A percentile compares a stretch with the other conserved stretches of the same genome.
These are phyloP conservation scores for Nyleta sp. DNA, from an alignment of 2,888 invertebrate species.

Conservation along the genomic window DNA sequence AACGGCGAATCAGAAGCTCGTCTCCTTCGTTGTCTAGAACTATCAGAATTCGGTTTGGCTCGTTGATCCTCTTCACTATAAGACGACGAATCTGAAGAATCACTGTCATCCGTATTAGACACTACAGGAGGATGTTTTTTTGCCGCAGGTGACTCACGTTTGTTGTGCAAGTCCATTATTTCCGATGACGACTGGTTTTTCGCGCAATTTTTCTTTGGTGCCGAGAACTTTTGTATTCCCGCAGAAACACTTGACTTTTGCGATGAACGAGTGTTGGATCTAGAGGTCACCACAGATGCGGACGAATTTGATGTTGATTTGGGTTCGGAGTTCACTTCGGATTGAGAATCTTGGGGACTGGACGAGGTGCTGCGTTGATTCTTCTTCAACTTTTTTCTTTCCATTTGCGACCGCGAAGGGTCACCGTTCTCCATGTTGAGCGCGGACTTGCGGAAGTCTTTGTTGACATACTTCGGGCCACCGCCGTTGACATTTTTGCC, in stretches of 20 bases:
- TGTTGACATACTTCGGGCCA: constrained; percentile 84
- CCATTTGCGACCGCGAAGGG: constrained; percentile 71
- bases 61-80: constrained; percentile 76
- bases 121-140: constrained; percentile 25
- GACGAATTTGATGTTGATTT: constrained; percentile 33
- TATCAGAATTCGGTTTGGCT: constrained; percentile 47
- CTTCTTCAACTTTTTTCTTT: constrained; percentile 73
- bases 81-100: constrained; percentile 79
- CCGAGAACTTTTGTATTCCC: constrained; percentile 67
- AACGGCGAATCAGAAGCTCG: constrained; percentile 70
- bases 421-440: constrained; percentile 86
- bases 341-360: constrained; percentile 80
- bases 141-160: constrained; percentile 10
- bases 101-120: constrained; percentile 75
- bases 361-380: constrained; percentile 81
- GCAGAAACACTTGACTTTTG: constrained; percentile 51
- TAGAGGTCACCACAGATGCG: constrained; percentile 8
- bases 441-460: constrained; percentile 89
- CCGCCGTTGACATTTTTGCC: constrained; percentile 66
- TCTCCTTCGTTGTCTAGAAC: constrained; percentile 68
- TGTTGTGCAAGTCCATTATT: neutral
- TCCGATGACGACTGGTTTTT: constrained; percentile 39
- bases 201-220: constrained; percentile 41
- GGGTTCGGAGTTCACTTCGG: constrained; percentile 71
- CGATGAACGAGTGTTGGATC: constrained; percentile 17